These are phyloP conservation scores for Phylloscopus whistleri DNA, from an alignment of 2,113 vertebrate genomes.

Conservation along the genomic window DNA sequence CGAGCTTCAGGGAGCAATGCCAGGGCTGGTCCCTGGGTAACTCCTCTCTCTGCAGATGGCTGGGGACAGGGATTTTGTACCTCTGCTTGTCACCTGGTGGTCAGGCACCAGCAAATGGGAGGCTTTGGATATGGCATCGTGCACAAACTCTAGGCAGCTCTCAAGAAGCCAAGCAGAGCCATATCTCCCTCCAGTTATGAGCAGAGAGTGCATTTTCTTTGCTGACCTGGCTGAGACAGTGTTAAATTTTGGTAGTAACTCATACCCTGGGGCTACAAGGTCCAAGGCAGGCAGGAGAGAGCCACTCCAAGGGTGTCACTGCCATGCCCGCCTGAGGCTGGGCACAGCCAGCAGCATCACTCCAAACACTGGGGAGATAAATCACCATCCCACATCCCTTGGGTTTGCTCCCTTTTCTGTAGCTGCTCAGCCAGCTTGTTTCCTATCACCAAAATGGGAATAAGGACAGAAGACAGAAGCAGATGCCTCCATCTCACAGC, in stretches of 20 bases:
- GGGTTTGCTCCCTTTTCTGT: not conserved
- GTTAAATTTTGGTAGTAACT: not conserved
- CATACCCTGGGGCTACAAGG: not conserved
- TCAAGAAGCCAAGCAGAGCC: not conserved
- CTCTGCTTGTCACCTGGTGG: constrained; percentile 1
- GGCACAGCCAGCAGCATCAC: not conserved
- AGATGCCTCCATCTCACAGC: not conserved
- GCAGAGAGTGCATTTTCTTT: not conserved
- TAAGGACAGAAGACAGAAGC: not conserved
- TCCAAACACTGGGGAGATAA: not conserved
- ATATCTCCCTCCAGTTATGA: accelerated
- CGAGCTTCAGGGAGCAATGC: not conserved
- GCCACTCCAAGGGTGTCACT: not conserved
- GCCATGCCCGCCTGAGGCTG: not conserved
- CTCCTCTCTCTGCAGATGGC: not conserved
- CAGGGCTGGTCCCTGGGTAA: not conserved
- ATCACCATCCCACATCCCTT: not conserved
- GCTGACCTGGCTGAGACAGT: not conserved
- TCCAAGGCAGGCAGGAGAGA: not conserved
- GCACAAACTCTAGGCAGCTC: not conserved
- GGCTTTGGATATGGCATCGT: not conserved
- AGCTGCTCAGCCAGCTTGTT: not conserved
- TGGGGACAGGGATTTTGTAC: not conserved
- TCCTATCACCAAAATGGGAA: not conserved
- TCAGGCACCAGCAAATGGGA: not conserved